Evolutionary conservation across 2,797 vertebrate genomes (phyloP), one percentile per base, ranked within the genome.

Genomic region (Takifugu ocellatus): DNA sequence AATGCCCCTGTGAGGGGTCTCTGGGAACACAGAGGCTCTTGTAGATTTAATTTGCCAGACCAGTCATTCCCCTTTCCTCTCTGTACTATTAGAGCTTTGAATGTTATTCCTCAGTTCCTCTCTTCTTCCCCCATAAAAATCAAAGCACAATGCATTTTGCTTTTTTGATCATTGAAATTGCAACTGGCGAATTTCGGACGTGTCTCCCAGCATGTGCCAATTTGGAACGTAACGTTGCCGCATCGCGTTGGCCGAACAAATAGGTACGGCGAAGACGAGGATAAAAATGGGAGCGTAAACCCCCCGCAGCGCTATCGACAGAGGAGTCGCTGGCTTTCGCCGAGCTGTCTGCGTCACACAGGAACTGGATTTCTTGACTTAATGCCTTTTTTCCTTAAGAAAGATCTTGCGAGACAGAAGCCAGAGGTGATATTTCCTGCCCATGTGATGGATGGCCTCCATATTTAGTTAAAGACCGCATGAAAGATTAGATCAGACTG

Each of bases 331-430:
- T 74, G 67, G 72, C 72, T 69, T 71, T 65, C 42, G 27, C 66
- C 51, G 49, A 80, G 72, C 77, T 26, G 65, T 71, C 75, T 79
- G 75, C 63, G 62, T 84, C 75, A 57, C 57, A 74, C 68, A 70
- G 78, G 84, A 87, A 81, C 84, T 53, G 63, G 67, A 82, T 87
- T 76, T 83, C 75, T 85, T 85, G 88, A 90, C 87, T 88, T 91
- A 83, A 84, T 77, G 74, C 74, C 81, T 78, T 81, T 81, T 66
- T 50, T 39, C 36, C 36, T 39, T 12, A 39, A 14, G 53, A 77
- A 64, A 77, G 83, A 90, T 90, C 36, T 88, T 90, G 82, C 89
- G 89, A 89, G 86, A 88, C 82, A 85, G 83, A 84, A 81, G 76
- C 78, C 82, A 78, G 77, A 67, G 82, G 81, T 86, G 79, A 82